Conservation (phyloP, 2,113 vertebrate species). For the Eptatretus burgeri region DNA sequence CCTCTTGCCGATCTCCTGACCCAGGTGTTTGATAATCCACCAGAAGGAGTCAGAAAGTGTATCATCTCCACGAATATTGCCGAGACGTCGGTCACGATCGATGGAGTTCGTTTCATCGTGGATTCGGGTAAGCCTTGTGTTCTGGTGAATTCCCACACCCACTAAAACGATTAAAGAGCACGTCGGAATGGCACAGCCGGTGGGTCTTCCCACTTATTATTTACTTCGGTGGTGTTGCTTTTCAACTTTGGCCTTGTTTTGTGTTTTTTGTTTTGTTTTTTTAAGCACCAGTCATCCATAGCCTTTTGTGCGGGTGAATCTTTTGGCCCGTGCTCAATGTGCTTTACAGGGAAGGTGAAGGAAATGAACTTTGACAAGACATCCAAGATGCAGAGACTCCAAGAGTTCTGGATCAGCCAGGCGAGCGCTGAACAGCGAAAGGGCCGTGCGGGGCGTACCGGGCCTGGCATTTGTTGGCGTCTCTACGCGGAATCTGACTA, state of each 20-base stretch:
- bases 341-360: constrained; percentile 46
- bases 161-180: neutral
- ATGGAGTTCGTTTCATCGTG: constrained; percentile 52
- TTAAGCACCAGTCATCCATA: neutral
- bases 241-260: neutral
- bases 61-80: constrained; percentile 75
- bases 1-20: neutral
- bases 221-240: neutral
- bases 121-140: constrained; percentile 32
- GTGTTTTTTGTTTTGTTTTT: neutral
- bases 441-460: constrained; percentile 49
- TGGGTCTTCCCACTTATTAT: neutral
- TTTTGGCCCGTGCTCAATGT: too few relatives aligned
- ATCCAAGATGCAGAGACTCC: constrained; percentile 52
- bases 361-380: constrained; percentile 71
- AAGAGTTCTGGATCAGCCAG: constrained; percentile 84
- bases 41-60: constrained; percentile 51
- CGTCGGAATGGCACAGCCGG: accelerated
- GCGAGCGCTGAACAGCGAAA: constrained; percentile 73
- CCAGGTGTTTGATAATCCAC: constrained; percentile 53
- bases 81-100: constrained; percentile 66
- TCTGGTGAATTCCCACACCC: neutral
- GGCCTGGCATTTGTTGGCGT: constrained; percentile 56
- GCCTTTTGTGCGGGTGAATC: neutral
- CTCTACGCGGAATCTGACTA: constrained; percentile 55